A percentile compares a stretch with the other conserved stretches of the same genome.
phyloP scores from a whole-genome alignment of 2,797 vertebrate genomes.

The Lateolabrax maculatus region DNA sequence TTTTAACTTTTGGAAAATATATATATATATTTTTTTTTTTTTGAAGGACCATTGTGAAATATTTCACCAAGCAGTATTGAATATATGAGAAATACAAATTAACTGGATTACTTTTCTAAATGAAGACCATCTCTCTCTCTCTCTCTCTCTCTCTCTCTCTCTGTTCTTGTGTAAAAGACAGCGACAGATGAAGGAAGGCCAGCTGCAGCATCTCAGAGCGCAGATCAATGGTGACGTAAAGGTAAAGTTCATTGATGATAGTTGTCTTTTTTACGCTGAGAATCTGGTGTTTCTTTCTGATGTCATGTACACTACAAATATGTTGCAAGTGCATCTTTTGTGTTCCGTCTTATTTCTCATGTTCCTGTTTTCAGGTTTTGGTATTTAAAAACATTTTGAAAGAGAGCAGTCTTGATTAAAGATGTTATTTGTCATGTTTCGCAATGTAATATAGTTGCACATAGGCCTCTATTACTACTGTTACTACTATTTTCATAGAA shows the following conservation, averaged over 20 bases:
- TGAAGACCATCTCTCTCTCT: background rate
- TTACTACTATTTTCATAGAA: background rate
- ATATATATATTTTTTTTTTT: too few relatives aligned
- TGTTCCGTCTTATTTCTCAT: background rate
- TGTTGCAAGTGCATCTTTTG: background rate
- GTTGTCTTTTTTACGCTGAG: background rate
- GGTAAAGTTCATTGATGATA: background rate
- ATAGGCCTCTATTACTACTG: background rate
- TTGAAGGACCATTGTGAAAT: background rate
- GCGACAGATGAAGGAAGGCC: background rate
- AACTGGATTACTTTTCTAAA: background rate
- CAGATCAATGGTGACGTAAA: background rate
- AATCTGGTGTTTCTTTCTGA: background rate
- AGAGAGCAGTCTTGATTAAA: background rate
- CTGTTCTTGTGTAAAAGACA: background rate
- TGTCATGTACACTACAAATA: background rate
- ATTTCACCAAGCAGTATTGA: background rate
- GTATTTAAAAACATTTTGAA: too few relatives aligned
- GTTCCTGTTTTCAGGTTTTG: background rate
- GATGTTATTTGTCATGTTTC: background rate
- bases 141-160: background rate
- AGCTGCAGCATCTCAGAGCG: constrained; percentile 8
- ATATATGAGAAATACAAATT: background rate
- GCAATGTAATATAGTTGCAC: background rate
- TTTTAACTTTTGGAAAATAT: too few relatives aligned